Evolutionary conservation across 2,888 invertebrate species (phyloP).

Genomic region (Bibio marci): DNA sequence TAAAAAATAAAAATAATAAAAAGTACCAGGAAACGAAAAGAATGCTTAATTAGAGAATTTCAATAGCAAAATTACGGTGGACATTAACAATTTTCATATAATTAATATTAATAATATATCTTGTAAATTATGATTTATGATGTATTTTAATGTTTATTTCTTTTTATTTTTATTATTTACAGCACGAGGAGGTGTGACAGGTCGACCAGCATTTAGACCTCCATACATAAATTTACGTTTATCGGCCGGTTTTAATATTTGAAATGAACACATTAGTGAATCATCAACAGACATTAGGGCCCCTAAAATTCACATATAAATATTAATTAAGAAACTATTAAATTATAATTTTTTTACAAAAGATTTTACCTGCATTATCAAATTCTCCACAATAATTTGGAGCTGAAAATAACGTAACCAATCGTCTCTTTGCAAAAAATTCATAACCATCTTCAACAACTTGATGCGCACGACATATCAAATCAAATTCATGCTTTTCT

Average conservation of each 20-base stretch:
- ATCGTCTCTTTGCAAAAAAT: constrained; percentile 92
- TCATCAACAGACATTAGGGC: constrained; percentile 99
- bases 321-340: no score
- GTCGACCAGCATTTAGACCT: constrained; percentile 84
- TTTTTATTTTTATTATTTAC: constrained; percentile 88
- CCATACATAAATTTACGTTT: constrained; percentile 93
- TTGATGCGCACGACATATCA: constrained; percentile 99
- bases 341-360: no score
- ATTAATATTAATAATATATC: no score
- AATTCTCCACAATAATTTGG: constrained; percentile 92
- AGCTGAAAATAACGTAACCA: constrained; percentile 82
- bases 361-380: constrained; percentile 58
- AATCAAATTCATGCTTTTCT: constrained; percentile 98
- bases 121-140: no score
- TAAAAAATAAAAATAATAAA: no score
- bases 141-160: constrained; percentile 65
- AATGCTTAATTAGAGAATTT: no score
- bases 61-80: no score
- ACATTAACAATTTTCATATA: no score
- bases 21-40: no score
- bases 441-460: constrained; percentile 99
- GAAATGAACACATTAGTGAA: constrained; percentile 98
- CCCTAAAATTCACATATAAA: constrained; percentile 28
- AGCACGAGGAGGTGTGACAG: constrained; percentile 92
- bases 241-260: constrained; percentile 93